phyloP scores from a whole-genome alignment of 2,797 vertebrate species.

The Halcyon chelicuti region DNA sequence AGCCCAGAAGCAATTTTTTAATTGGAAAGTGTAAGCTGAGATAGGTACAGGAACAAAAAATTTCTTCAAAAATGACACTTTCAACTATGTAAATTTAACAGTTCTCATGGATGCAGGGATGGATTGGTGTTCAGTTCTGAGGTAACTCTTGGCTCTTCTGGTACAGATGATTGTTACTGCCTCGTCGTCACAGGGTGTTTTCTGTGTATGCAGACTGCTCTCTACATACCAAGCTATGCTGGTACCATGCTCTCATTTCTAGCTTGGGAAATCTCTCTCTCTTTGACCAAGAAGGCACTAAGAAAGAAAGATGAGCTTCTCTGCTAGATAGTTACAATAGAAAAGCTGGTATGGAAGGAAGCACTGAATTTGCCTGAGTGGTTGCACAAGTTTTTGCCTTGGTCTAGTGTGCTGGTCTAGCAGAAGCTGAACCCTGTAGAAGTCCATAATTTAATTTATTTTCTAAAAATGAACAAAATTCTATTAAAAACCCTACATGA shows the following conservation, averaged over 20 bases:
- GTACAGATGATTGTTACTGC: background rate
- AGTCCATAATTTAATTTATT: slow-evolving; percentile 5
- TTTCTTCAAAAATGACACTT: slow-evolving; percentile 23
- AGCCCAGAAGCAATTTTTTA: slow-evolving; percentile 70
- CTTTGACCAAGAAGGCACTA: background rate
- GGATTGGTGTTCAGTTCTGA: background rate
- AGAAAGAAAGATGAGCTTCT: background rate
- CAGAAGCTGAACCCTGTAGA: background rate
- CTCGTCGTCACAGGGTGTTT: background rate
- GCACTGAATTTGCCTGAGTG: background rate
- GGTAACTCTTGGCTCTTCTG: background rate
- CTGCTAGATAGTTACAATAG: background rate
- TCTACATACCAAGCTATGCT: background rate
- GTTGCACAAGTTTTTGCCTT: background rate
- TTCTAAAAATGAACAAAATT: slow-evolving; percentile 47
- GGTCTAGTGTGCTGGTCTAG: background rate
- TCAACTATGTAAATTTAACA: background rate
- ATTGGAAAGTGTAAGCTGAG: slow-evolving; percentile 51
- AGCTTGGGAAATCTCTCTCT: background rate
- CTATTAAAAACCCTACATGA: slow-evolving; percentile 38
- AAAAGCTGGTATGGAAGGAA: background rate
- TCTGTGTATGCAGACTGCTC: background rate
- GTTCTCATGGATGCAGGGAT: background rate
- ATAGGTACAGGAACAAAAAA: slow-evolving; percentile 52
- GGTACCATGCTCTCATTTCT: background rate